Evolutionary conservation across 2,797 vertebrate genomes (phyloP), one percentile per base, ranked within the genome.

Genomic region (Spinus pinus): DNA sequence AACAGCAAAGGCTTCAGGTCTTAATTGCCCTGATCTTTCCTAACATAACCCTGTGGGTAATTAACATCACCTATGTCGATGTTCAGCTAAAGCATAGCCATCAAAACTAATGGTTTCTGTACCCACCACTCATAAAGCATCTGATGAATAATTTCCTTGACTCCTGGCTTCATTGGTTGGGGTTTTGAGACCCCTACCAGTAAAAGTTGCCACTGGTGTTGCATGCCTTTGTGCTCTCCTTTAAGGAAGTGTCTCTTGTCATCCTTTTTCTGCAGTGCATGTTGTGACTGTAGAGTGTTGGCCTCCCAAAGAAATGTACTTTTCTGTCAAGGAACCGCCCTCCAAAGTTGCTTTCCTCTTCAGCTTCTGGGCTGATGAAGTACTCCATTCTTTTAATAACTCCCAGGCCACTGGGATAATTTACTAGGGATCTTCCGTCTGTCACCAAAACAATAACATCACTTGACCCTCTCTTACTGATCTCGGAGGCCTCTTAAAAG

Each of bases 401-500:
- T 94, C 94, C 75, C 90, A 79, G 82, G 77, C 90, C 54, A 54
- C 28, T 44, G 74, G 49, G 50, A 95, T 96, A 85, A 91, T 90
- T 96, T 95, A 96, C 87, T 86, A 83, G 90, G 72, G 82, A 95
- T 96, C 93, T 96, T 96, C 85, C 14, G 31, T 91, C 95, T 95
- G 95, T 96, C 96, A 95, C 87, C 93, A 96, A 91, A 96, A 96
- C 96, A 96, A 95, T 96, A 96, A 96, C 96, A 96, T 96, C 87
- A 96, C 96, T 96, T 96, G 95, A 96, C 96, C 94, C 91, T 54
- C 95, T 96, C 93, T 96, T 95, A 93, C 90, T 94, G 91, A 94
- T 96, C 94, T 94, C 75, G 4, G 87, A 94, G 94, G 93, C 93
- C 96, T 94, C 95, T 96, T 95, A 75, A 93, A 95, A 94, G 95